These are phyloP conservation scores for Cygnus atratus DNA, from an alignment of 2,113 vertebrate species.

Conservation along the genomic window DNA sequence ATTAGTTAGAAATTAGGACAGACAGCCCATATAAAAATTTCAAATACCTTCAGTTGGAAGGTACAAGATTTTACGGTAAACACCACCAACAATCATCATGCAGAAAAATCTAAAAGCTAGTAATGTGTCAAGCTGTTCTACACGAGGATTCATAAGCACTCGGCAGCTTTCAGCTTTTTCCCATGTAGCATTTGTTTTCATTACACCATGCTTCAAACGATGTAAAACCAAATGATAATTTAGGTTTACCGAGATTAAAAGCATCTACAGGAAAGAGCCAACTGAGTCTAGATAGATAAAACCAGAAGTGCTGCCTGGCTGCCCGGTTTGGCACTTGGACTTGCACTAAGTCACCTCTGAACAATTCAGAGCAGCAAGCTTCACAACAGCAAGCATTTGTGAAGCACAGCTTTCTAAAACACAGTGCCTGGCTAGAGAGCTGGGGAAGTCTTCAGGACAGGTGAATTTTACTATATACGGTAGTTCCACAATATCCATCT, in stretches of 20 bases:
- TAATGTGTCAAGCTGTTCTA: background rate
- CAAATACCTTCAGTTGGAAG: background rate
- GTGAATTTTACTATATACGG: background rate
- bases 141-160: background rate
- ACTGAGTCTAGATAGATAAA: background rate
- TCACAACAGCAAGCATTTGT: background rate
- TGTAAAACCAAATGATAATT: background rate
- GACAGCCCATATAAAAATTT: background rate
- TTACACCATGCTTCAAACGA: background rate
- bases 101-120: background rate
- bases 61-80: background rate
- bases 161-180: background rate
- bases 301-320: background rate
- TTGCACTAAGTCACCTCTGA: background rate
- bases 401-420: background rate
- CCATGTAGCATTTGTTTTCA: background rate
- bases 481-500: rapidly evolving
- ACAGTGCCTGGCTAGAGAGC: background rate
- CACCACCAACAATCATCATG: background rate
- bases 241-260: background rate
- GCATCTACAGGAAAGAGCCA: background rate
- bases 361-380: background rate
- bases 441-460: background rate
- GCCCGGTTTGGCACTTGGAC: background rate
- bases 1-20: background rate